phyloP scores from a whole-genome alignment of 2,888 invertebrate species.

The Loripinus fragilis region DNA sequence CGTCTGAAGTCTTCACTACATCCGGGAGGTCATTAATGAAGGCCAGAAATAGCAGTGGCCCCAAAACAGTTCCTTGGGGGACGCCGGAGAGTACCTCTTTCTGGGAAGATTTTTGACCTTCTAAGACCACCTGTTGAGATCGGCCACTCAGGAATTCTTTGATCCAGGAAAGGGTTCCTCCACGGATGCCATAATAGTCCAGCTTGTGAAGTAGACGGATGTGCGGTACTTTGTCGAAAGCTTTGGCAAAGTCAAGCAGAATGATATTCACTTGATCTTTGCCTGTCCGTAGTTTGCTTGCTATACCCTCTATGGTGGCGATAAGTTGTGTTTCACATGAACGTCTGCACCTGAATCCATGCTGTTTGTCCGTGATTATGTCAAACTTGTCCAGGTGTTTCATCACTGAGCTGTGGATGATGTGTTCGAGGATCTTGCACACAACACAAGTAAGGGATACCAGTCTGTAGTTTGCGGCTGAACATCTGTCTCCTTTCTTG shows the following conservation, averaged over 20 bases:
- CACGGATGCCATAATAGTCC: background rate
- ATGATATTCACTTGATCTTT: background rate
- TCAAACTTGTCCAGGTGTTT: background rate
- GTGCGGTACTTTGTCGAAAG: background rate
- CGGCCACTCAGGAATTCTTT: slow-evolving; percentile 32
- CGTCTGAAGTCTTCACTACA: slow-evolving; percentile 16
- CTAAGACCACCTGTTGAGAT: background rate
- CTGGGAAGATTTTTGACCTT: background rate
- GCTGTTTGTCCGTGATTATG: background rate
- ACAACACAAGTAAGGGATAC: background rate
- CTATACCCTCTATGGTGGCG: background rate
- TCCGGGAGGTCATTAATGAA: slow-evolving; percentile 71
- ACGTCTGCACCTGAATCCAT: slow-evolving; percentile 5
- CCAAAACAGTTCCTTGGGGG: slow-evolving; percentile 30
- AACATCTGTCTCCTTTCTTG: background rate
- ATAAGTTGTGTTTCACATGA: background rate
- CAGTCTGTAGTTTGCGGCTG: background rate
- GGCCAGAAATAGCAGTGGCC: slow-evolving; percentile 28
- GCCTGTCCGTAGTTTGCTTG: background rate
- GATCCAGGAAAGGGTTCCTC: slow-evolving; percentile 39
- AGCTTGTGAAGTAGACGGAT: background rate
- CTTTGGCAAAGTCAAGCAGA: slow-evolving; percentile 1
- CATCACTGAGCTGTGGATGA: background rate
- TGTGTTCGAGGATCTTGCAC: background rate
- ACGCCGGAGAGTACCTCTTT: slow-evolving; percentile 20